These are phyloP conservation scores for Mythimna vitellina DNA, from an alignment of 2,888 invertebrate species.

Conservation along the genomic window DNA sequence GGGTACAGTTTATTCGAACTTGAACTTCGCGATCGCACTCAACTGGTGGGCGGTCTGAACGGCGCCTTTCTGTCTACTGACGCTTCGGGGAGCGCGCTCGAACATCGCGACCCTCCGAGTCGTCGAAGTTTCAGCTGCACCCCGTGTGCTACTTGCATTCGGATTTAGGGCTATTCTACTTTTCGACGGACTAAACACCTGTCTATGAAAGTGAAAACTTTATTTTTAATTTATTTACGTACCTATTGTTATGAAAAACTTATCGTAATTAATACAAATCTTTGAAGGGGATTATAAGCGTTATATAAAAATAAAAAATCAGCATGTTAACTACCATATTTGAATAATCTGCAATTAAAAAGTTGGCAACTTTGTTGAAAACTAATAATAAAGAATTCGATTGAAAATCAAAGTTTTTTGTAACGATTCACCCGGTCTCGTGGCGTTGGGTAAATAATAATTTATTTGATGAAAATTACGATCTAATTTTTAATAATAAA, in stretches of 20 bases:
- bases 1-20: conserved; percentile 70
- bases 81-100: conserved; percentile 64
- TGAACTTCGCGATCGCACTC: conserved; percentile 72
- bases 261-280: too few species aligned
- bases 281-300: too few species aligned
- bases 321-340: too few species aligned
- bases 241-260: background rate
- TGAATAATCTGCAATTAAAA: too few species aligned
- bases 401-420: too few species aligned
- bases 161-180: conserved; percentile 10
- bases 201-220: background rate
- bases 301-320: too few species aligned
- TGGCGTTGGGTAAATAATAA: too few species aligned
- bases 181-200: background rate
- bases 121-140: conserved; percentile 59
- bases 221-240: background rate
- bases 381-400: too few species aligned
- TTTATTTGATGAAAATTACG: too few species aligned
- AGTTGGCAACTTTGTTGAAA: too few species aligned
- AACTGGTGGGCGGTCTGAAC: conserved; percentile 77
- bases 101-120: conserved; percentile 29
- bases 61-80: conserved; percentile 80
- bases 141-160: conserved; percentile 55
- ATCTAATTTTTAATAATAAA: too few species aligned
- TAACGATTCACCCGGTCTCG: too few species aligned